Conservation (phyloP, 1,140 invertebrate genomes). For the Macrotrachela quadricornifera region DNA sequence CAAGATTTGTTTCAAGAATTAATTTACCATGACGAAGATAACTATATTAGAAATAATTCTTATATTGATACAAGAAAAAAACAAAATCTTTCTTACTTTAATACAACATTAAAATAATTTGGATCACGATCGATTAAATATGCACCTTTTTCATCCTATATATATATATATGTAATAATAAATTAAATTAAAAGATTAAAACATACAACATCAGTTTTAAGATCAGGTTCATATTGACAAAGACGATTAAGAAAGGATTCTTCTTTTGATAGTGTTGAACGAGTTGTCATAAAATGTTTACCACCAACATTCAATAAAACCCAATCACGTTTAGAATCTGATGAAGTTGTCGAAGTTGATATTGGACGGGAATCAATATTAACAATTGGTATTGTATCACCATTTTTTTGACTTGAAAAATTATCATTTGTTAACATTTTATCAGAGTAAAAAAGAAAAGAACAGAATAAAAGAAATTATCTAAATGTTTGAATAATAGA, state of each 20-base stretch:
- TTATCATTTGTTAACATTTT: too few species aligned
- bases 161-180: slow-evolving; percentile 16
- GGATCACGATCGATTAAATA: slow-evolving; percentile 96
- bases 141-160: slow-evolving; percentile 85
- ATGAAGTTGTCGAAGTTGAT: background rate
- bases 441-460: too few species aligned
- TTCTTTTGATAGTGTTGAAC: slow-evolving; percentile 78
- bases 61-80: too few species aligned
- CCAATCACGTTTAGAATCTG: slow-evolving; percentile 17
- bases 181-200: background rate
- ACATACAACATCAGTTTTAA: slow-evolving; percentile 1
- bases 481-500: too few species aligned
- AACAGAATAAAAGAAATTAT: too few species aligned
- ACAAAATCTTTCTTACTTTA: too few species aligned
- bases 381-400: too few species aligned
- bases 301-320: slow-evolving; percentile 30
- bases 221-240: slow-evolving; percentile 50
- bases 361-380: too few species aligned
- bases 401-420: too few species aligned
- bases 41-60: too few species aligned
- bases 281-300: slow-evolving; percentile 63
- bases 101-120: slow-evolving; percentile 51
- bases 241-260: slow-evolving; percentile 88
- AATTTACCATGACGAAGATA: slow-evolving; percentile 92
- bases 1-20: slow-evolving; percentile 82